Evolutionary conservation across 2,888 invertebrate species (phyloP).

Genomic region (Patella ulyssiponensis): DNA sequence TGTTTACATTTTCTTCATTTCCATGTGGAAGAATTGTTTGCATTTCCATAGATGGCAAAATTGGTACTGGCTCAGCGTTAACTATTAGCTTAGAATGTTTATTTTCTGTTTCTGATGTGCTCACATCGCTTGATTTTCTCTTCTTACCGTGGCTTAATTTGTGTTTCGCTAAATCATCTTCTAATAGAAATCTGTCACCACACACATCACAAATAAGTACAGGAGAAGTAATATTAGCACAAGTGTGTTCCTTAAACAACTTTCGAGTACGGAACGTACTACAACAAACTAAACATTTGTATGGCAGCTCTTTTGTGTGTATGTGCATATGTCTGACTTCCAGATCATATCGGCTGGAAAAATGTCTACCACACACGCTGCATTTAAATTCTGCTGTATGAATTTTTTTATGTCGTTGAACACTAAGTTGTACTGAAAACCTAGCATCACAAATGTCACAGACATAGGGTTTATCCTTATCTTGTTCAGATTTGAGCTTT

Average conservation of each 20-base stretch:
- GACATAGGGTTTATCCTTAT: background rate
- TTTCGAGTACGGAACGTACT: background rate
- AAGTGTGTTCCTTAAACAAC: background rate
- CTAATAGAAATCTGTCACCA: background rate
- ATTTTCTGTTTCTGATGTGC: no score
- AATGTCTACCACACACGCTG: background rate
- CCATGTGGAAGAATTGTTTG: no score
- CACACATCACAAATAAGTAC: background rate
- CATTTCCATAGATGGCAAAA: no score
- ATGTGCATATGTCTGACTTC: conserved; percentile 8
- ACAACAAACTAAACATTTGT: background rate
- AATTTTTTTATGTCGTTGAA: background rate
- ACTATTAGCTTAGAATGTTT: no score
- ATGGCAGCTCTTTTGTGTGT: background rate
- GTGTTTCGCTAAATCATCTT: background rate
- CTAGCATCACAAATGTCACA: background rate
- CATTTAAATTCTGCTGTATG: background rate
- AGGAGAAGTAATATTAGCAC: no score
- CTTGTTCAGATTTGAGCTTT: background rate
- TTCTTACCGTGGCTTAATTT: background rate
- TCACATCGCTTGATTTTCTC: no score
- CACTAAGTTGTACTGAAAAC: background rate
- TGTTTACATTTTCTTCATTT: no score
- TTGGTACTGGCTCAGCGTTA: no score
- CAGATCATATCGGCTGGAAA: background rate